A percentile compares a stretch with the other conserved stretches of the same genome.
Conservation (phyloP, 2,113 vertebrate genomes). For the Eleginops maclovinus region DNA sequence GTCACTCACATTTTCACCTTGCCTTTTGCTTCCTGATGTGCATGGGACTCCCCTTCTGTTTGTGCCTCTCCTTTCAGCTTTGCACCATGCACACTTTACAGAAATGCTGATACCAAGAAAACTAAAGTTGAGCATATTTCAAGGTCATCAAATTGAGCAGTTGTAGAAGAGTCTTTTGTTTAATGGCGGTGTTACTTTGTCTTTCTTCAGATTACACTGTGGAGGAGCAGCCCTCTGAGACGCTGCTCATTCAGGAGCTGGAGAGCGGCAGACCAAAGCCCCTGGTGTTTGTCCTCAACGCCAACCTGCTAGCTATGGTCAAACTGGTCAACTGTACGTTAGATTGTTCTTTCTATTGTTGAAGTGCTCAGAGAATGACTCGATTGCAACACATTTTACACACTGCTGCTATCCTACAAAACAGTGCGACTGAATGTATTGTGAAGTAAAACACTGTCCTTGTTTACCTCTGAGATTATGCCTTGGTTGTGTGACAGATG, state of each 20-base stretch:
- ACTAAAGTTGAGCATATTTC: not conserved
- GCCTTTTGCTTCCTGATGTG: not conserved
- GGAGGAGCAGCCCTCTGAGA: conserved; percentile 95
- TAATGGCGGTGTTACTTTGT: conserved; percentile 12
- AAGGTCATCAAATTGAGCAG: conserved; percentile 1
- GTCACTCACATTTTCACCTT: not conserved
- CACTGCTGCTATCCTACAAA: not conserved
- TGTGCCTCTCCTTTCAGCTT: not conserved
- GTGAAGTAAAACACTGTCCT: not conserved
- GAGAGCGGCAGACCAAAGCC: conserved; percentile 83
- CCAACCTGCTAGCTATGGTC: conserved; percentile 95
- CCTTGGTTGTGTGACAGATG: conserved; percentile 87
- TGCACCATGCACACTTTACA: not conserved
- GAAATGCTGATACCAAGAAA: not conserved
- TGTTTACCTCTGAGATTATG: not conserved
- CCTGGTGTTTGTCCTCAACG: conserved; percentile 94
- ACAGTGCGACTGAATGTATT: not conserved
- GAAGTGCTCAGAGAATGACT: not conserved
- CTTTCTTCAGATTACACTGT: conserved; percentile 91
- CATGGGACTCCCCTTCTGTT: not conserved
- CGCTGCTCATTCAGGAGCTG: conserved; percentile 93
- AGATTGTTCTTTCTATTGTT: not conserved
- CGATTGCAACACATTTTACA: not conserved
- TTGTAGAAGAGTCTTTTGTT: not conserved
- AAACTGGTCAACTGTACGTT: conserved; percentile 91